Conservation (phyloP, 1,140 invertebrate genomes). For the Drosophila paulistorum region DNA sequence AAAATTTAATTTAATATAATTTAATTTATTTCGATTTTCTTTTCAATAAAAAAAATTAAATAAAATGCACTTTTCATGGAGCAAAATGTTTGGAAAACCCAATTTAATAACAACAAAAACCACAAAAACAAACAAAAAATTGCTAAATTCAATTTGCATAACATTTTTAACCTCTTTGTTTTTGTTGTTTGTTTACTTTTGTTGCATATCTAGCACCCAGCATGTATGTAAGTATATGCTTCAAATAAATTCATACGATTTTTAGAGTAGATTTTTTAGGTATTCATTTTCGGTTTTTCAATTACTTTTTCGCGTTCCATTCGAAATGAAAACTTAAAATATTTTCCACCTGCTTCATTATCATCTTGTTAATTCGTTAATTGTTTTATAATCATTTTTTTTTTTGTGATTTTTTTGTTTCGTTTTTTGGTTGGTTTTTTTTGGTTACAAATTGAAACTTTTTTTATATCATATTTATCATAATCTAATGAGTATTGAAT, state of each 20-base stretch:
- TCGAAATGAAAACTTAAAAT: slow-evolving; percentile 8
- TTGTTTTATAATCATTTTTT: slow-evolving; percentile 1
- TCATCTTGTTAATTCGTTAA: slow-evolving; percentile 6
- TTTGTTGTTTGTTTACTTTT: slow-evolving; percentile 24
- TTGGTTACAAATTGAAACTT: slow-evolving; percentile 25
- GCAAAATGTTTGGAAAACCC: slow-evolving; percentile 7
- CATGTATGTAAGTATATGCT: slow-evolving; percentile 54
- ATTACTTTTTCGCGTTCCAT: not conserved
- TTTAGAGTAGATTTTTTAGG: slow-evolving; percentile 49
- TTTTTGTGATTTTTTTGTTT: not conserved
- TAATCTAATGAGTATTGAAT: slow-evolving; percentile 11
- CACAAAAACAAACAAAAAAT: slow-evolving; percentile 1
- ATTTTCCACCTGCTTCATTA: not conserved
- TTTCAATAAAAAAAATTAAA: not conserved
- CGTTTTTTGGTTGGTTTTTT: not conserved
- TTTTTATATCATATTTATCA: slow-evolving; percentile 12
- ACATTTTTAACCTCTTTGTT: slow-evolving; percentile 26
- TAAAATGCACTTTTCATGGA: slow-evolving; percentile 13
- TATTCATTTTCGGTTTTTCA: slow-evolving; percentile 2
- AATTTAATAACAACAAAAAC: not conserved
- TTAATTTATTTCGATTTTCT: not conserved
- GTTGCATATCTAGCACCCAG: slow-evolving; percentile 67
- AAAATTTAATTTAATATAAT: not conserved
- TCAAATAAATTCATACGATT: slow-evolving; percentile 64
- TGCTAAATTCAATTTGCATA: slow-evolving; percentile 36